phyloP scores from a whole-genome alignment of 2,797 vertebrate species.

The Myotis findleyi region DNA sequence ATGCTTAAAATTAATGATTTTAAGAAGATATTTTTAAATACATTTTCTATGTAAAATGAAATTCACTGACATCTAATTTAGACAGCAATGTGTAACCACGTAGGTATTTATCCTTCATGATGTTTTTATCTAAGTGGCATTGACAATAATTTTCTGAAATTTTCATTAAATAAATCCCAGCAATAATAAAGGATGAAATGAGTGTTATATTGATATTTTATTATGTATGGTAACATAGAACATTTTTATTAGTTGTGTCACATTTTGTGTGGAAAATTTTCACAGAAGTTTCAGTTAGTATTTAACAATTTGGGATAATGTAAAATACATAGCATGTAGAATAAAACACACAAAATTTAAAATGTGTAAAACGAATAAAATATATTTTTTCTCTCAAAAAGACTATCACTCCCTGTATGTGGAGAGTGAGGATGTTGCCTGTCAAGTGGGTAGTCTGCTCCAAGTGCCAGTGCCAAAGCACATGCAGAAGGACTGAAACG shows the following conservation, averaged over 20 bases:
- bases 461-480: background rate
- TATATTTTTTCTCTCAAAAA: conserved; percentile 6
- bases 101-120: background rate
- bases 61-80: conserved; percentile 1
- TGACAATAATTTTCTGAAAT: conserved; percentile 42
- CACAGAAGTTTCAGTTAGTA: background rate
- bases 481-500: background rate
- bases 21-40: conserved; percentile 10
- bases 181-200: background rate
- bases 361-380: background rate
- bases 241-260: background rate
- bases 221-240: background rate
- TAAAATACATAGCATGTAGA: background rate
- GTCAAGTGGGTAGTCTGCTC: background rate
- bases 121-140: background rate
- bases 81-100: background rate
- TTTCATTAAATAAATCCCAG: background rate
- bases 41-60: conserved; percentile 46
- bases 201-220: background rate
- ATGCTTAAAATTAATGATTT: conserved; percentile 12
- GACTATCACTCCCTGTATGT: background rate
- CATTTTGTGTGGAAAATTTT: background rate
- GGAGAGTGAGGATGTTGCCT: background rate
- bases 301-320: background rate
- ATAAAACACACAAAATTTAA: background rate